Conservation (phyloP, 2,888 invertebrate genomes). For the Atrina japonica region DNA sequence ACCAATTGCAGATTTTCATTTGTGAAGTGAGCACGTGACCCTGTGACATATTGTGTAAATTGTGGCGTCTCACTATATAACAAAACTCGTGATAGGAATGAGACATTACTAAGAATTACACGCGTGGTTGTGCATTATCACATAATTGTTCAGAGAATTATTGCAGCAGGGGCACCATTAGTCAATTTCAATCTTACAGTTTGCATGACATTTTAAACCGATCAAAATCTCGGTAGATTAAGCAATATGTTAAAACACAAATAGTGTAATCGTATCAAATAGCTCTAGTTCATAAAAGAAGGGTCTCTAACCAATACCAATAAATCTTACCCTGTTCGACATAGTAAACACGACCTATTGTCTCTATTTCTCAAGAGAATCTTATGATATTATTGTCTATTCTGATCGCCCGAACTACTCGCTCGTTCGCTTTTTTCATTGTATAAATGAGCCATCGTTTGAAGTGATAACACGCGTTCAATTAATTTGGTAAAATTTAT, state of each 20-base stretch:
- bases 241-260: conserved; percentile 7
- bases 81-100: too few species aligned
- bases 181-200: conserved; percentile 22
- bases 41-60: too few species aligned
- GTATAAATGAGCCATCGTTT: conserved; percentile 22
- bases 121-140: conserved; percentile 23
- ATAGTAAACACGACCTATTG: conserved; percentile 9
- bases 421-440: conserved; percentile 2
- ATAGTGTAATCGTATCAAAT: conserved; percentile 28
- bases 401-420: conserved; percentile 21
- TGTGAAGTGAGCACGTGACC: too few species aligned
- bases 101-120: conserved; percentile 10
- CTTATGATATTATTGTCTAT: conserved; percentile 12
- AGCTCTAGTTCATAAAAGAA: conserved; percentile 13
- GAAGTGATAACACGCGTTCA: conserved; percentile 24
- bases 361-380: conserved; percentile 23
- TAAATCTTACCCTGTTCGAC: conserved; percentile 21
- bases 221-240: conserved; percentile 12
- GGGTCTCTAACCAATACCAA: conserved; percentile 13
- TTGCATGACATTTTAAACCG: conserved; percentile 25
- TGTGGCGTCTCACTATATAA: too few species aligned
- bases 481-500: conserved; percentile 27
- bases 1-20: too few species aligned
- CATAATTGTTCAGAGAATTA: conserved; percentile 29
- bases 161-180: conserved; percentile 27